A percentile compares a stretch with the other conserved stretches of the same genome.
These are phyloP conservation scores for Noctuana brunneofusca DNA, from an alignment of 2,888 invertebrate species.

Conservation along the genomic window DNA sequence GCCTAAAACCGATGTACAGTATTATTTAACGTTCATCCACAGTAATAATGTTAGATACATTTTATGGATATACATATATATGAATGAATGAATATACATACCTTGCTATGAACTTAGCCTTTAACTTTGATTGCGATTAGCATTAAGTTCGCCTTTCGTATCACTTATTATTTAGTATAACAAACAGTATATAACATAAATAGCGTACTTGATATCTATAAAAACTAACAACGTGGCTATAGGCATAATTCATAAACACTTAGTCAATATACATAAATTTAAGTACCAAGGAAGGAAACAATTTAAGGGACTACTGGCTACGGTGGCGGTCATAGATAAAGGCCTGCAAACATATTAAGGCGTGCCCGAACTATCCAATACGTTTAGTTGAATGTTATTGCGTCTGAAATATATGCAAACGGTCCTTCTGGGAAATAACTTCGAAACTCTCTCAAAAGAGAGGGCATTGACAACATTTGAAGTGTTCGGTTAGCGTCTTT, in stretches of 20 bases:
- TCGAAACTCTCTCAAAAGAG: constrained; percentile 21
- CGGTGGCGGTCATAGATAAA: constrained; percentile 21
- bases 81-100: too few relatives aligned
- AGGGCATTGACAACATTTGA: constrained; percentile 10
- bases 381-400: constrained; percentile 31
- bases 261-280: neutral
- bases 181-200: too few relatives aligned
- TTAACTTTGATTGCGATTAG: too few relatives aligned
- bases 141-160: too few relatives aligned
- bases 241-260: neutral
- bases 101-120: too few relatives aligned
- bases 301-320: constrained; percentile 11
- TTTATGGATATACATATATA: too few relatives aligned
- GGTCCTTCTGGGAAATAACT: constrained; percentile 31
- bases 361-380: constrained; percentile 28
- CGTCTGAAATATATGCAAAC: constrained; percentile 29
- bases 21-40: too few relatives aligned
- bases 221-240: neutral
- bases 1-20: too few relatives aligned
- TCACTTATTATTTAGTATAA: too few relatives aligned
- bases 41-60: too few relatives aligned
- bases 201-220: neutral
- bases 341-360: constrained; percentile 32
- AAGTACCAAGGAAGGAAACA: neutral
- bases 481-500: too few relatives aligned